phyloP scores from a whole-genome alignment of 2,113 vertebrate species.

The Myiagra hebetior region DNA sequence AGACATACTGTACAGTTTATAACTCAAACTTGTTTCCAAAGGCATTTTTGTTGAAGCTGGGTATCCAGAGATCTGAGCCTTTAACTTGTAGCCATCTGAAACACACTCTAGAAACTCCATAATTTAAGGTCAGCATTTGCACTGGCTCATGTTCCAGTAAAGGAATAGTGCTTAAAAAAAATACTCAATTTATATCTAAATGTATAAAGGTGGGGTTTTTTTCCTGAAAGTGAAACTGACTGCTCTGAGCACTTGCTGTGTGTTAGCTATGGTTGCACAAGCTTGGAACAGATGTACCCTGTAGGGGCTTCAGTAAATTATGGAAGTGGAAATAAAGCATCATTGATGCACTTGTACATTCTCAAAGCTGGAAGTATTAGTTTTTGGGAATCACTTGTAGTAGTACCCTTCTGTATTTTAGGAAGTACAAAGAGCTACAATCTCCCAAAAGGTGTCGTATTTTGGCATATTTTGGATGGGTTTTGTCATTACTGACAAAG shows the following conservation, averaged over 20 bases:
- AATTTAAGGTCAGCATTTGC: constrained; percentile 10
- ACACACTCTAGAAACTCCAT: neutral
- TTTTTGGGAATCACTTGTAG: neutral
- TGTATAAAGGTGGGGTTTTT: neutral
- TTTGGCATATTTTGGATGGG: neutral
- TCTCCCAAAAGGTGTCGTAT: constrained; percentile 4
- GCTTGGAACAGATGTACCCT: neutral
- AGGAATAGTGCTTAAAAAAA: neutral
- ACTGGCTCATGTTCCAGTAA: neutral
- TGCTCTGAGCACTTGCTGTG: neutral
- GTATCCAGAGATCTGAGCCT: constrained; percentile 21
- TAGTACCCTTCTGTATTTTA: neutral
- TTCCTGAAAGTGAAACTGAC: neutral
- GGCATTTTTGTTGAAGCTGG: constrained; percentile 43
- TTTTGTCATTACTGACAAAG: constrained; percentile 55
- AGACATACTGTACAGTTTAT: constrained; percentile 32
- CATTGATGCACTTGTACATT: neutral
- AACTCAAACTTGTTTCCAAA: constrained; percentile 51
- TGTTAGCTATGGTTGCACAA: neutral
- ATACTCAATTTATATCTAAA: neutral
- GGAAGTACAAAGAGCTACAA: neutral
- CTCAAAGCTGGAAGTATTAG: neutral
- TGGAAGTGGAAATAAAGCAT: neutral
- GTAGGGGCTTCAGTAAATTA: neutral
- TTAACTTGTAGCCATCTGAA: constrained; percentile 13